Evolutionary conservation across 2,113 vertebrate genomes (phyloP).

Genomic region (Hemibagrus wyckioides): DNA sequence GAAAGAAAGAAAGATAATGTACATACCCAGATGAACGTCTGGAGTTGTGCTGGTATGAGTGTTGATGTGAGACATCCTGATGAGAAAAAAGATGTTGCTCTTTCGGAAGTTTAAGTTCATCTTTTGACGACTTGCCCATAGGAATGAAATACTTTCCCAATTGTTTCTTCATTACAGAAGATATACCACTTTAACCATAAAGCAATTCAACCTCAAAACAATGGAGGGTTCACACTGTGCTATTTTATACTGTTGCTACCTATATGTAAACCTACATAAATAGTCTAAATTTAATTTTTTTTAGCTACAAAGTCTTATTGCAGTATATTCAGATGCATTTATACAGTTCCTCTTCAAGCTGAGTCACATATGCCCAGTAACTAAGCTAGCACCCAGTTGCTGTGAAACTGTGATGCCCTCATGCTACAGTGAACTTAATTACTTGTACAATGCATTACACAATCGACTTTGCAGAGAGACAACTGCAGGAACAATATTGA

Average conservation of each 20-base stretch:
- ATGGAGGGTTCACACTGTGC: not conserved
- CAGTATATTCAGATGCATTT: not conserved
- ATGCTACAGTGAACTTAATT: conserved; percentile 59
- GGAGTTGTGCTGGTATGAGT: conserved; percentile 38
- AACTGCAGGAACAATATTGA: conserved; percentile 59
- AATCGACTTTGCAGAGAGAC: conserved; percentile 55
- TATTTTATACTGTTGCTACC: not conserved
- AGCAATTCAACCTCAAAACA: not conserved
- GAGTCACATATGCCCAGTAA: not conserved
- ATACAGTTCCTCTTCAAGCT: not conserved
- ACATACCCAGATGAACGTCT: conserved; percentile 39
- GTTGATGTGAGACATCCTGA: conserved; percentile 53
- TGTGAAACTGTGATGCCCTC: conserved; percentile 66
- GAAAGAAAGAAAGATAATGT: not conserved
- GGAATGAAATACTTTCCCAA: conserved; percentile 78
- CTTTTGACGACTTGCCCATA: conserved; percentile 59
- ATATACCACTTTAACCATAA: conserved; percentile 45
- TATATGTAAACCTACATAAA: not conserved
- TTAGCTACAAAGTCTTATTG: not conserved
- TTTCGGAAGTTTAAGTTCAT: conserved; percentile 58
- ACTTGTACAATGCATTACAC: conserved; percentile 47
- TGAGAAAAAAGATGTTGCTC: conserved; percentile 52
- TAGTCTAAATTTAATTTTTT: not conserved
- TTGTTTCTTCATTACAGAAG: conserved; percentile 47
- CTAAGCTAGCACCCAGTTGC: conserved; percentile 38